phyloP scores from a whole-genome alignment of 2,888 invertebrate species.

The Marronus borbonicus region DNA sequence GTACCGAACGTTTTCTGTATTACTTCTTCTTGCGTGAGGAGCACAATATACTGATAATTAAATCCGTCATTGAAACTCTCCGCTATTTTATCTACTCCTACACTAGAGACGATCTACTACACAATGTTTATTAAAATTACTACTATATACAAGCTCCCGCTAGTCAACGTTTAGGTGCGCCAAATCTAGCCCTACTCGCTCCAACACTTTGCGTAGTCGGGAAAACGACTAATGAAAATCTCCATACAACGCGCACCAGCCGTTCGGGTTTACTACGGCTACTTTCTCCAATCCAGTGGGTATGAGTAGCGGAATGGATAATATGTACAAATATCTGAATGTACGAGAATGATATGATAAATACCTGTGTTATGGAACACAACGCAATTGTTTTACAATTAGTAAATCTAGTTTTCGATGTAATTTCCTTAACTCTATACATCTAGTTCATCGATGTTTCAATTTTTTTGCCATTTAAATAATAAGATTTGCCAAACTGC shows the following conservation, averaged over 20 bases:
- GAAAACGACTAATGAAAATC: slow-evolving; percentile 14
- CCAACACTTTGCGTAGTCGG: not conserved
- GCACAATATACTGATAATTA: slow-evolving; percentile 39
- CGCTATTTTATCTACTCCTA: not conserved
- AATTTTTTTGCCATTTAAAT: too few species aligned
- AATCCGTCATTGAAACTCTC: slow-evolving; percentile 29
- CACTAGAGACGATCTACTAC: slow-evolving; percentile 11
- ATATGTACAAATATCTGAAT: too few species aligned
- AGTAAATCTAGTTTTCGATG: too few species aligned
- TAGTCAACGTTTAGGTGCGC: slow-evolving; percentile 17
- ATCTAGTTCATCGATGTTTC: too few species aligned
- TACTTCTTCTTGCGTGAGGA: slow-evolving; percentile 14
- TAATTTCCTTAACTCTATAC: too few species aligned
- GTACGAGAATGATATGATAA: too few species aligned
- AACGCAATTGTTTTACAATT: too few species aligned
- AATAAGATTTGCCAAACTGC: too few species aligned
- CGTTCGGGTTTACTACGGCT: not conserved
- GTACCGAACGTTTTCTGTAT: slow-evolving; percentile 2
- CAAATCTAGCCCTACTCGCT: slow-evolving; percentile 1
- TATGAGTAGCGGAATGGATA: too few species aligned
- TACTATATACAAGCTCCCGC: slow-evolving; percentile 13
- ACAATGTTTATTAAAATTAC: slow-evolving; percentile 33
- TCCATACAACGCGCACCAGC: not conserved
- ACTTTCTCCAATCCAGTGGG: not conserved
- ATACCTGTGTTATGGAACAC: too few species aligned